A percentile compares a stretch with the other conserved stretches of the same genome.
phyloP scores from a whole-genome alignment of 1,140 invertebrate species.

The Aphelinus atriplicis region DNA sequence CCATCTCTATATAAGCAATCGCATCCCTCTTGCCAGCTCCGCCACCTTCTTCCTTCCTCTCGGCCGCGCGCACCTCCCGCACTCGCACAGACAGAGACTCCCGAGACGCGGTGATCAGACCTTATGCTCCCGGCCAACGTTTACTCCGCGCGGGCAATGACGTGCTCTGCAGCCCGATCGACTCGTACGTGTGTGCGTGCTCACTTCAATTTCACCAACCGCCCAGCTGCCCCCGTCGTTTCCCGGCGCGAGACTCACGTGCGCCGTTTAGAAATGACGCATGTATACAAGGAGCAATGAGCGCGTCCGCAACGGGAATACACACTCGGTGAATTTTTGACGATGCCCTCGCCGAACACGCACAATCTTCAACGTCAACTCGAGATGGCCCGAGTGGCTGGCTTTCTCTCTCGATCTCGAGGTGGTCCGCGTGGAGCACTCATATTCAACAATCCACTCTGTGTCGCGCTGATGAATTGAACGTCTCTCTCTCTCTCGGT shows the following conservation, averaged over 20 bases:
- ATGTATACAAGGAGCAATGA: no score
- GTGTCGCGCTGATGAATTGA: no score
- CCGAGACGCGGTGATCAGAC: conserved; percentile 44
- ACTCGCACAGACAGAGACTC: conserved; percentile 22
- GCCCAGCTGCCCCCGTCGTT: background rate
- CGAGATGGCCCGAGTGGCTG: no score
- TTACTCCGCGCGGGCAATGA: conserved; percentile 32
- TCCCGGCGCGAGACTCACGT: background rate
- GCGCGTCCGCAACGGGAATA: no score
- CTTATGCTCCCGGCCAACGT: conserved; percentile 41
- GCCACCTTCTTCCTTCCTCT: background rate
- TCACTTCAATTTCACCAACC: conserved; percentile 10
- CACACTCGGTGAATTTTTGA: no score
- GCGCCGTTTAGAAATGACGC: no score
- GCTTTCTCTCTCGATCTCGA: no score
- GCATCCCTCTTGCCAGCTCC: conserved; percentile 39
- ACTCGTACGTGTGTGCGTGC: conserved; percentile 2
- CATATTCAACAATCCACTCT: no score
- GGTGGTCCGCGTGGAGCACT: no score
- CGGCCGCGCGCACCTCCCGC: background rate
- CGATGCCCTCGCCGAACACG: no score
- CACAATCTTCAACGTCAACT: no score
- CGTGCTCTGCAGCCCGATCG: conserved; percentile 30
- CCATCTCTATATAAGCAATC: conserved; percentile 66
- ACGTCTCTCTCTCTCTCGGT: no score